These are phyloP conservation scores for Drosophila nannoptera DNA, from an alignment of 1,140 invertebrate genomes.

Conservation along the genomic window DNA sequence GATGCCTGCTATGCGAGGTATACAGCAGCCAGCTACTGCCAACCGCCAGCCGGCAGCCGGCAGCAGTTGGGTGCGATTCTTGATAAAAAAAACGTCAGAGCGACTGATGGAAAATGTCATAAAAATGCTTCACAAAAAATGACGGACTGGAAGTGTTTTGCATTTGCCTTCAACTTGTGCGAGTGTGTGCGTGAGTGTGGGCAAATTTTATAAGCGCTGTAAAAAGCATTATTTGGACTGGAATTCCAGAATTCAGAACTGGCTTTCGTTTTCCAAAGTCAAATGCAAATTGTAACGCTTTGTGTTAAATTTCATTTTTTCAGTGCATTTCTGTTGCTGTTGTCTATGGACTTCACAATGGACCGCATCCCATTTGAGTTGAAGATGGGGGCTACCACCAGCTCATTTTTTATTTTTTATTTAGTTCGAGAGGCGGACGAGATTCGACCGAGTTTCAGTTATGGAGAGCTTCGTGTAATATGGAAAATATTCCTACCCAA, in stretches of 20 bases:
- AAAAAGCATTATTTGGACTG: background rate
- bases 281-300: slow-evolving; percentile 13
- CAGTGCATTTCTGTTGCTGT: too few species aligned
- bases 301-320: too few species aligned
- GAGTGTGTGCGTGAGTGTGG: background rate
- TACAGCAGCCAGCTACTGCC: slow-evolving; percentile 14
- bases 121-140: slow-evolving; percentile 50
- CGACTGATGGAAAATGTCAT: slow-evolving; percentile 73
- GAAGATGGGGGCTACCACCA: too few species aligned
- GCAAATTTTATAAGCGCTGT: background rate
- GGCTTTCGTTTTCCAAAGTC: background rate
- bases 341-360: too few species aligned
- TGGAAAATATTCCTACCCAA: too few species aligned
- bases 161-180: slow-evolving; percentile 30
- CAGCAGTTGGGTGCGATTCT: background rate
- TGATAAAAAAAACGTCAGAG: slow-evolving; percentile 60
- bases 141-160: slow-evolving; percentile 52
- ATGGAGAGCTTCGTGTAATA: too few species aligned
- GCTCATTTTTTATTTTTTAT: too few species aligned
- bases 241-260: background rate
- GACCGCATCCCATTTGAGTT: too few species aligned
- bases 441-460: too few species aligned
- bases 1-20: slow-evolving; percentile 4
- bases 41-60: slow-evolving; percentile 1
- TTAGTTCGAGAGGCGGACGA: too few species aligned